A percentile compares a stretch with the other conserved stretches of the same genome.
These are phyloP conservation scores for Nannospalax galili DNA, from an alignment of 2,113 vertebrate genomes.

Conservation along the genomic window DNA sequence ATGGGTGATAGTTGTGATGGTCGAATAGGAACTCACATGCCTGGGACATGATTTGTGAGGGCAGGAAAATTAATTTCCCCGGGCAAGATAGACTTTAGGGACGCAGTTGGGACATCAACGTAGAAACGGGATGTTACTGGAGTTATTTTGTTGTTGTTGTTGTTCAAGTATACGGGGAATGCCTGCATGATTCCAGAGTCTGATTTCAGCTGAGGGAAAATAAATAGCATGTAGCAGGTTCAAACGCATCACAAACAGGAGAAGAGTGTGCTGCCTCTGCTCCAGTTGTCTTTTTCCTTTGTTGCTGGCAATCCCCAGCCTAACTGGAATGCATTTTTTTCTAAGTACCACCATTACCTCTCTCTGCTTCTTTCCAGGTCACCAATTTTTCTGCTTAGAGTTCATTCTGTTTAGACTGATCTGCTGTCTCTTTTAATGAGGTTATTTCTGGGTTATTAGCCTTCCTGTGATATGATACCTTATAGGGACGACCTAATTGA, in stretches of 20 bases:
- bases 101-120: constrained; percentile 24
- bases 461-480: constrained; percentile 97
- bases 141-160: constrained; percentile 2
- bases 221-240: constrained; percentile 69
- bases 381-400: constrained; percentile 99
- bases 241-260: constrained; percentile 81
- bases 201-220: constrained; percentile 62
- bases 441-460: constrained; percentile 99
- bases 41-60: constrained; percentile 53
- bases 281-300: constrained; percentile 82
- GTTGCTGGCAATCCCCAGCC: constrained; percentile 83
- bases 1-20: neutral
- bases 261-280: constrained; percentile 64
- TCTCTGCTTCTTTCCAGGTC: constrained; percentile 98
- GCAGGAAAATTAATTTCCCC: constrained; percentile 60
- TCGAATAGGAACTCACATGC: neutral
- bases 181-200: constrained; percentile 52
- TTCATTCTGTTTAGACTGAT: constrained; percentile 99
- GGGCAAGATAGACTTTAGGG: constrained; percentile 42
- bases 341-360: constrained; percentile 93
- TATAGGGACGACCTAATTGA: constrained; percentile 96
- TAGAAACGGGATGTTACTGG: constrained; percentile 48
- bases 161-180: neutral
- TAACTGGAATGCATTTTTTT: constrained; percentile 90
- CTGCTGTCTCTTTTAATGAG: constrained; percentile 99